These are phyloP conservation scores for Cylas formicarius DNA, from an alignment of 1,140 invertebrate species.

Conservation along the genomic window DNA sequence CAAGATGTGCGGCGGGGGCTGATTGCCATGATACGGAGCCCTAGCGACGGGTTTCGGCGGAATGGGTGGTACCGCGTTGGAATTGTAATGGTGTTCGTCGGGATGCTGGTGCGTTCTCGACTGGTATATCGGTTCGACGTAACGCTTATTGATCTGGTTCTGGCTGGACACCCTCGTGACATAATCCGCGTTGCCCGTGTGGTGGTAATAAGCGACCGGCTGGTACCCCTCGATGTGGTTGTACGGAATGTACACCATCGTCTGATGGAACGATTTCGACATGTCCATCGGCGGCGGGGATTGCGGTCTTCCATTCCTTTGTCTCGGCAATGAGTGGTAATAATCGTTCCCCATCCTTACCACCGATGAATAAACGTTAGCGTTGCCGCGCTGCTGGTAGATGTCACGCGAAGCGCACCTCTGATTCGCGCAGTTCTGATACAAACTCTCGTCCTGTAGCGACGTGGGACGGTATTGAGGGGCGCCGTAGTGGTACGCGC, in stretches of 20 bases:
- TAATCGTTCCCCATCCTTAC: constrained; percentile 41
- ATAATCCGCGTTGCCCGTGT: constrained; percentile 20
- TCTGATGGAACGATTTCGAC: constrained; percentile 54
- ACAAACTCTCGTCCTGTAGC: constrained; percentile 43
- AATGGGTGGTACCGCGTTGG: constrained; percentile 22
- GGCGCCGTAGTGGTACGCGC: constrained; percentile 27
- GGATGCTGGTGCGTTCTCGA: constrained; percentile 43
- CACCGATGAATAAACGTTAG: constrained; percentile 30
- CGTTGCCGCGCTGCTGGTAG: constrained; percentile 41
- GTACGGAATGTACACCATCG: constrained; percentile 71
- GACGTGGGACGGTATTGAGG: constrained; percentile 42
- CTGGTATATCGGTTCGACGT: constrained; percentile 34
- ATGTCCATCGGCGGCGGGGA: constrained; percentile 54
- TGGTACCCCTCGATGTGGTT: constrained; percentile 44
- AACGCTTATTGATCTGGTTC: constrained; percentile 39
- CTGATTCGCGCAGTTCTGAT: constrained; percentile 49
- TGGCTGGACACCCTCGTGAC: constrained; percentile 33
- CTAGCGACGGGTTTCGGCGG: constrained; percentile 33
- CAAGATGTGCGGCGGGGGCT: constrained; percentile 33
- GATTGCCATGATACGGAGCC: constrained; percentile 31
- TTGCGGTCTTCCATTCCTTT: constrained; percentile 49
- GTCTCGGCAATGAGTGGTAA: constrained; percentile 44
- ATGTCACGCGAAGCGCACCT: constrained; percentile 36
- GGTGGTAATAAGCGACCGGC: constrained; percentile 19
- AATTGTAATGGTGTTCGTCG: constrained; percentile 27